A percentile compares a stretch with the other conserved stretches of the same genome.
Conservation (phyloP, 1,140 invertebrate species). For the Coelopa frigida region DNA sequence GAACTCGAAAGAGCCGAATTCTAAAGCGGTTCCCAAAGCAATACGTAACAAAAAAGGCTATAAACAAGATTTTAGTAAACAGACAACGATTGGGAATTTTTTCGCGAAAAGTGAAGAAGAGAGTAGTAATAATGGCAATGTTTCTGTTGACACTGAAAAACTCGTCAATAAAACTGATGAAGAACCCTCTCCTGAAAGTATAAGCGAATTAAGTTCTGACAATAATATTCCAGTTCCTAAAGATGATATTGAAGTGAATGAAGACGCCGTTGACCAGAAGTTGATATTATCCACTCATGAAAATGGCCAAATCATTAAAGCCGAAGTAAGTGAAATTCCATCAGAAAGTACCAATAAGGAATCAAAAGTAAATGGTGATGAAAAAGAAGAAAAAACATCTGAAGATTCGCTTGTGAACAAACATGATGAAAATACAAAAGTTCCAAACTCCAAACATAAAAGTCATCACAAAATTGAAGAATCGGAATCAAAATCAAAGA, state of each 20-base stretch:
- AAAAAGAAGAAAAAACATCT: neutral
- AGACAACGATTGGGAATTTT: conserved; percentile 45
- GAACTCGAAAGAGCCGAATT: neutral
- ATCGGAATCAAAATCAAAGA: conserved; percentile 2
- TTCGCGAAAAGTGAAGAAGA: conserved; percentile 19
- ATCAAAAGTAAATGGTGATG: neutral
- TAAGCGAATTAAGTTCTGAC: too few relatives aligned
- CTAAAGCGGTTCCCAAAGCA: conserved; percentile 26
- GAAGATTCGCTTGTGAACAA: conserved; percentile 1
- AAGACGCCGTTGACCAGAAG: too few relatives aligned
- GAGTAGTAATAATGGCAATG: too few relatives aligned
- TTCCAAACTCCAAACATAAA: neutral
- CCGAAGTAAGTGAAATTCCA: conserved; percentile 3
- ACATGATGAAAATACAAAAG: neutral
- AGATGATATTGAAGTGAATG: too few relatives aligned
- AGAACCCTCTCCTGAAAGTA: too few relatives aligned
- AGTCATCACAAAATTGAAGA: neutral
- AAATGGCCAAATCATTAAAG: too few relatives aligned
- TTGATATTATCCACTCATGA: too few relatives aligned
- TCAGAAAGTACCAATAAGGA: conserved; percentile 1
- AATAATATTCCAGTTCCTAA: too few relatives aligned
- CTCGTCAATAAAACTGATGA: too few relatives aligned
- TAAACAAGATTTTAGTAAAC: conserved; percentile 41
- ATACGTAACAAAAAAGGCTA: conserved; percentile 35
- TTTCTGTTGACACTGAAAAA: too few relatives aligned